Percentiles rank a stretch among this genome's conserved stretches.
Conservation (phyloP, 2,797 vertebrate species). For the Melopsittacus undulatus region DNA sequence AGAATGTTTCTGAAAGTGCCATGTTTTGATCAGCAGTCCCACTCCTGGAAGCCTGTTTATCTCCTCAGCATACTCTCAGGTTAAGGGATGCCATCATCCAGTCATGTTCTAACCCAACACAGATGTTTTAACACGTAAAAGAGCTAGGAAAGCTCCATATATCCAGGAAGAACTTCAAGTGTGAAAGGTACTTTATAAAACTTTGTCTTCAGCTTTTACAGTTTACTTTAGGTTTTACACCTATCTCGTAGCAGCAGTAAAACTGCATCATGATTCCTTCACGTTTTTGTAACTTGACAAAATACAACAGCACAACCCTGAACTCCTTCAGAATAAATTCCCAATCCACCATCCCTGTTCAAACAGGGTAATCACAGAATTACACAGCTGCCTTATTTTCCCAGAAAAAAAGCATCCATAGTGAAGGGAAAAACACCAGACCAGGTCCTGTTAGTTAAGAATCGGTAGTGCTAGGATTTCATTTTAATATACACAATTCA, state of each 20-base stretch:
- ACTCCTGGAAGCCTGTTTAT: slow-evolving; percentile 9
- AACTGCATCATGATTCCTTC: not conserved
- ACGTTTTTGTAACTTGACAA: not conserved
- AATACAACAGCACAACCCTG: not conserved
- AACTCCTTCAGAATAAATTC: slow-evolving; percentile 1
- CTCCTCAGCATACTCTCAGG: not conserved
- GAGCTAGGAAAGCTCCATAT: not conserved
- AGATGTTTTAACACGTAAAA: slow-evolving; percentile 21
- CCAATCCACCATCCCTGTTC: not conserved
- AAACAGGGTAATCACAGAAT: not conserved
- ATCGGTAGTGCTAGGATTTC: not conserved
- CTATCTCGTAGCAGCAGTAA: slow-evolving; percentile 18
- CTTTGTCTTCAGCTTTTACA: slow-evolving; percentile 46
- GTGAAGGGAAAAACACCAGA: slow-evolving; percentile 20
- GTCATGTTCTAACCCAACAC: slow-evolving; percentile 27
- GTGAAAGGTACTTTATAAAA: slow-evolving; percentile 50
- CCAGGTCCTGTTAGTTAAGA: not conserved
- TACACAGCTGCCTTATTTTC: slow-evolving; percentile 28
- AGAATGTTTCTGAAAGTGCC: not conserved
- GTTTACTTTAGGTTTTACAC: slow-evolving; percentile 56
- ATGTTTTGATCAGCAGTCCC: not conserved
- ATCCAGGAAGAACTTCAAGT: slow-evolving; percentile 3
- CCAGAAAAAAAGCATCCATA: slow-evolving; percentile 9
- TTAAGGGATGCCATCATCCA: not conserved
- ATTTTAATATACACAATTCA: not conserved